Conservation (phyloP, 53 echinoderm and acorn worm genomes). For the Echinometra lucunter region DNA sequence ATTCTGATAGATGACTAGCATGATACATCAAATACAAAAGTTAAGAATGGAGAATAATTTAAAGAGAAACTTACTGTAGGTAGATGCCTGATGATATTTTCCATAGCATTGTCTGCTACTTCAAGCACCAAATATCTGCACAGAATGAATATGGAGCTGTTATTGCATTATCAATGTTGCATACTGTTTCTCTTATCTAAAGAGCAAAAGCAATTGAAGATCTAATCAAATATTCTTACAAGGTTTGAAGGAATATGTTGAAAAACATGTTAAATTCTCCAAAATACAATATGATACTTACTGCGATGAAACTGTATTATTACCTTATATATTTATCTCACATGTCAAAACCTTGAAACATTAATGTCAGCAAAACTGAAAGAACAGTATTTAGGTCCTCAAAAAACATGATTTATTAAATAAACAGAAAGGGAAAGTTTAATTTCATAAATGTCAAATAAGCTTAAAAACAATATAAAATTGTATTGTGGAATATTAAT, state of each 20-base stretch:
- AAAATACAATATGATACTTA: too few species aligned
- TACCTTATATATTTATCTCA: too few species aligned
- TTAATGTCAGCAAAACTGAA: not conserved
- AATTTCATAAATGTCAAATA: not conserved
- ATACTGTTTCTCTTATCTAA: too few species aligned
- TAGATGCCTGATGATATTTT: conserved; percentile 94
- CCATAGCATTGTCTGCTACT: conserved; percentile 82
- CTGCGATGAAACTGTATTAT: too few species aligned
- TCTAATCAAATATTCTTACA: too few species aligned
- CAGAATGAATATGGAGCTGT: too few species aligned
- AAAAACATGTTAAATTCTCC: too few species aligned
- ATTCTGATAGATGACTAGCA: not conserved
- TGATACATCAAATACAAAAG: not conserved
- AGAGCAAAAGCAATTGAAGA: too few species aligned
- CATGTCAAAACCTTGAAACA: too few species aligned
- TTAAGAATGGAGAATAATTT: not conserved
- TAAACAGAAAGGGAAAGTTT: not conserved
- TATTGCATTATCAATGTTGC: too few species aligned
- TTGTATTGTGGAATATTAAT: not conserved
- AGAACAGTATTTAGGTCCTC: not conserved
- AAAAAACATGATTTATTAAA: not conserved
- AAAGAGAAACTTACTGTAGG: conserved; percentile 74
- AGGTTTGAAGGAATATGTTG: too few species aligned
- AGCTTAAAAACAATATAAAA: not conserved
- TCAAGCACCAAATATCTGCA: conserved; percentile 91